Base-by-base conservation (phyloP, 2,888 invertebrate genomes). In the Synergus japonicus region DNA sequence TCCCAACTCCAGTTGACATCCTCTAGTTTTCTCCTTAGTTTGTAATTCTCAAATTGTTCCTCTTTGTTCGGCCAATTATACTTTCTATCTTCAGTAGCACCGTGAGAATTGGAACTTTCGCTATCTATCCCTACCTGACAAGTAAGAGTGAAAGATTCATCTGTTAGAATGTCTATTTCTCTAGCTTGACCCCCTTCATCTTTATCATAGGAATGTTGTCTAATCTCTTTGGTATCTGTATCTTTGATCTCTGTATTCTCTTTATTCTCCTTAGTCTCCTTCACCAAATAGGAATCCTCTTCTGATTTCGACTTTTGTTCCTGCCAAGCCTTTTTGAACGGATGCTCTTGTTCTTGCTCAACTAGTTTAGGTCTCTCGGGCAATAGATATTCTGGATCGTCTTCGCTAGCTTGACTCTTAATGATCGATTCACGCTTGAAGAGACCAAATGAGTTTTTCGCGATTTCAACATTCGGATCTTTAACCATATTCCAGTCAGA, bases 311-410 rank as follows among this genome's bases (percentile, higher is more conserved):
- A 92, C 63, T 92, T 92, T 66, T 92, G 92, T 86, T 91, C 86
- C 78, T 92, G 92, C 92, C 92, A 92, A 9, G 92, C 92, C 76
- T 90, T 92, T 76, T 91, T 91, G 46, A 92, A 92, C 0, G 92
- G 92, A 86, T 92, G 92, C 76, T 91, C 91, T 18, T 91, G 88
- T 60, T 92, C 92, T 78, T 92, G 92, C 73, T 92, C 91, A 41
- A 90, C 88, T 1, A 92, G 79, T 73, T 92, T 92, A 0, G 92
- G 92, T 64, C 92, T 86, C 79, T 92, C 92, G 9, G 91, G 92
- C 3, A 92, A 78, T 4, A 92, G 83, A 77, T 90, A 92, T 77
- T 92, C 92, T 0, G 92, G 91, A 81, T 92, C 92, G 65, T 92
- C 92, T 79, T 92, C 92, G 78, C 92, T 92, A 0, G 92, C 92